These are phyloP conservation scores for Enteromius radiatus DNA, from an alignment of 2,797 vertebrate genomes.

Conservation along the genomic window DNA sequence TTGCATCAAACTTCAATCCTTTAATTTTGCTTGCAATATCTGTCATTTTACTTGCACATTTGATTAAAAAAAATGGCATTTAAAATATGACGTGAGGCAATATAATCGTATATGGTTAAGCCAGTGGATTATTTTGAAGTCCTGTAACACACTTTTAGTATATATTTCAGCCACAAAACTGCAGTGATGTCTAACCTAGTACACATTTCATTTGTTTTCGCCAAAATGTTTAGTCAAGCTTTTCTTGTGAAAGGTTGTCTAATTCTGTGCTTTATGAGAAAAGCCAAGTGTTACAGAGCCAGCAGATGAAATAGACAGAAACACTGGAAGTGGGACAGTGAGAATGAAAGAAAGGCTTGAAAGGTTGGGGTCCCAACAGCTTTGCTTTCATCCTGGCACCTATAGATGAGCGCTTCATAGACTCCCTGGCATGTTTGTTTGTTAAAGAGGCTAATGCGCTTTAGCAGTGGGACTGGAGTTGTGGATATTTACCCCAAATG, in stretches of 20 bases:
- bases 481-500: conserved; percentile 40
- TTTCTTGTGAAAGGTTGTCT: conserved; percentile 9
- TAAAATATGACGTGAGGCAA: neutral
- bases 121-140: neutral
- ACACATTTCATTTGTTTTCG: neutral
- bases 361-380: conserved; percentile 20
- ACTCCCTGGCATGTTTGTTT: conserved; percentile 43
- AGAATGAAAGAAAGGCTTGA: neutral
- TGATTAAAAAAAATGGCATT: neutral
- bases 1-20: neutral
- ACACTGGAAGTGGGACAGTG: neutral
- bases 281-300: conserved; percentile 15
- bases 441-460: conserved; percentile 48
- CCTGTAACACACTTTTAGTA: neutral
- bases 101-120: neutral
- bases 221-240: neutral
- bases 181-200: neutral
- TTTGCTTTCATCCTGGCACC: conserved; percentile 46
- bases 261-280: conserved; percentile 11
- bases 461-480: conserved; percentile 37
- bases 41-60: neutral
- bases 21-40: neutral
- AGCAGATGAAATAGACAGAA: conserved; percentile 25
- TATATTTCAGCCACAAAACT: neutral
- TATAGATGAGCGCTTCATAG: conserved; percentile 36